Conservation (phyloP, 2,888 invertebrate genomes). For the Xanthorhoe spadicearia region DNA sequence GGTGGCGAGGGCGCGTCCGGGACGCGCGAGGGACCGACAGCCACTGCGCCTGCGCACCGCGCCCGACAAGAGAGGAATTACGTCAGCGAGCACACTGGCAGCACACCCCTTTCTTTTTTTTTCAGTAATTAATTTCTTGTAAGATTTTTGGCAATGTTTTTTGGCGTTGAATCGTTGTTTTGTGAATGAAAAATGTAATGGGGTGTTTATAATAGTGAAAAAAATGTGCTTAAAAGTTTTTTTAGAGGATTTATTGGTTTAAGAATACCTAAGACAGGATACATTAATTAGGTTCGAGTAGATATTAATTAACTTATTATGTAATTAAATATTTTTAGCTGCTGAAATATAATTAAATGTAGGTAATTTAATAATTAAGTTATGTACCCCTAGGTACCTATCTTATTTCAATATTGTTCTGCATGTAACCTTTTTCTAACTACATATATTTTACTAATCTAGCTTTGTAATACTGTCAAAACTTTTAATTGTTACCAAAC, state of each 20-base stretch:
- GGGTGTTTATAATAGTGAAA: conserved; percentile 21
- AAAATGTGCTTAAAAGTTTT: not conserved
- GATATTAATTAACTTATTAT: no score
- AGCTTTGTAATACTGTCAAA: not conserved
- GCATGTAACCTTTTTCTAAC: not conserved
- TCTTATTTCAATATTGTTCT: no score
- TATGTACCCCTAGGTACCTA: no score
- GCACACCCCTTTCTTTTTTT: conserved; percentile 81
- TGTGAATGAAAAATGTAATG: conserved; percentile 45
- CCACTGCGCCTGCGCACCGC: conserved; percentile 69
- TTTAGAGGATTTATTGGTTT: not conserved
- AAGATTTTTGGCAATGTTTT: conserved; percentile 74
- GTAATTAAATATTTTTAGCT: no score
- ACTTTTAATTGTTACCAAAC: not conserved
- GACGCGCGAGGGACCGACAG: conserved; percentile 70
- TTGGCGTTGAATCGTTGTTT: conserved; percentile 40
- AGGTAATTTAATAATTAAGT: no score
- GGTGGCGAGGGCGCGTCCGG: conserved; percentile 61
- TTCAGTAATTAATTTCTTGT: conserved; percentile 80
- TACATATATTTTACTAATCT: not conserved
- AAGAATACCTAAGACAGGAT: not conserved
- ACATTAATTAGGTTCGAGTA: not conserved
- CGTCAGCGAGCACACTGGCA: conserved; percentile 71
- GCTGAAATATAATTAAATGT: no score
- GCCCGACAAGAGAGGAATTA: conserved; percentile 68